A percentile compares a stretch with the other conserved stretches of the same genome.
phyloP scores from a whole-genome alignment of 2,113 vertebrate species.

The Oncorhynchus masou region DNA sequence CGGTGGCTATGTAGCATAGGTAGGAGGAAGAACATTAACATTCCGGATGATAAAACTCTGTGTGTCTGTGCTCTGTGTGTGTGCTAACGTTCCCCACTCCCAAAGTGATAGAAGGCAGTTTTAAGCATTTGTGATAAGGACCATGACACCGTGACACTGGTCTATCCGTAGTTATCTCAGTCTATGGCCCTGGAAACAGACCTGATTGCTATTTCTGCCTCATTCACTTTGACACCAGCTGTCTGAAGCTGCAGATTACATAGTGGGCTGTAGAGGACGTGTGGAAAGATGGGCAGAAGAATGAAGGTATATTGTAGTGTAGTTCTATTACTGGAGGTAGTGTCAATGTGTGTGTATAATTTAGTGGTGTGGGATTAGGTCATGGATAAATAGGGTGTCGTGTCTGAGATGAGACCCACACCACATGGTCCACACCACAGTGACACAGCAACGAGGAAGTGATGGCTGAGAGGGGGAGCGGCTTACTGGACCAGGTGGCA shows the following conservation, averaged over 20 bases:
- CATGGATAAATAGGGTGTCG: neutral
- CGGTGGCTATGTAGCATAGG: neutral
- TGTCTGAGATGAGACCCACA: neutral
- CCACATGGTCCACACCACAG: no score
- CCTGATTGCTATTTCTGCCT: neutral
- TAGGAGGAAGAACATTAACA: neutral
- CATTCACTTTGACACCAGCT: neutral
- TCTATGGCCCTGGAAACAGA: no score
- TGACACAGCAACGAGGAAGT: neutral
- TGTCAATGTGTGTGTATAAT: neutral
- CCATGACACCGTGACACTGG: neutral
- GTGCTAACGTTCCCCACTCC: no score
- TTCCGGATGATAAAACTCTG: neutral
- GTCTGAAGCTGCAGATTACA: neutral
- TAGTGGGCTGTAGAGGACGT: no score
- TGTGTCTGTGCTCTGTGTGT: no score
- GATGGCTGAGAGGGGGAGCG: neutral
- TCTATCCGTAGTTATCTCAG: no score
- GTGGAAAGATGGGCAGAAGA: neutral
- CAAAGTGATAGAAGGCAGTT: neutral
- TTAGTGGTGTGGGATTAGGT: neutral
- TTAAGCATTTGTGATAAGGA: neutral
- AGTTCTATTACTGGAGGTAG: neutral
- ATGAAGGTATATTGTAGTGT: neutral
- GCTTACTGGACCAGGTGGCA: neutral